phyloP scores from a whole-genome alignment of 2,797 vertebrate species.

The Artibeus lituratus region DNA sequence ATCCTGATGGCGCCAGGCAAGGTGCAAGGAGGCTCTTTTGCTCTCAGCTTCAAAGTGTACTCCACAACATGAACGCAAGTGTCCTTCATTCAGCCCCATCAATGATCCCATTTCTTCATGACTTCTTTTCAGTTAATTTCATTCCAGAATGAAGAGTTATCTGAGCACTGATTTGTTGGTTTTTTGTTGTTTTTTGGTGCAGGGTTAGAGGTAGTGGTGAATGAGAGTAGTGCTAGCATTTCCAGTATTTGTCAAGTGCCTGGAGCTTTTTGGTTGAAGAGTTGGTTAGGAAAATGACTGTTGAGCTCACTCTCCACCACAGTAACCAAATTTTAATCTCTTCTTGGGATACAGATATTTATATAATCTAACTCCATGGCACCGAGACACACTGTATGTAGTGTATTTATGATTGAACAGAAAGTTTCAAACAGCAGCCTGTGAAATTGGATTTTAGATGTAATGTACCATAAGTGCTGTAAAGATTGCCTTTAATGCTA shows the following conservation, averaged over 20 bases:
- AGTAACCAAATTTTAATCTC: conserved; percentile 79
- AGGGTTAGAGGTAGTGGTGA: neutral
- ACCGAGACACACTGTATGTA: conserved; percentile 81
- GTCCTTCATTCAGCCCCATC: neutral
- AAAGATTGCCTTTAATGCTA: conserved; percentile 87
- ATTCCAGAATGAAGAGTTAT: conserved; percentile 64
- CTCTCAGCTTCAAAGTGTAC: conserved; percentile 41
- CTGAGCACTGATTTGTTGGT: conserved; percentile 66
- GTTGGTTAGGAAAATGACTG: conserved; percentile 81
- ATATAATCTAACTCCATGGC: conserved; percentile 83
- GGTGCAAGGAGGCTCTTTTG: neutral
- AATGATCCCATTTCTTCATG: conserved; percentile 53
- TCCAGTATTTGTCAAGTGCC: conserved; percentile 78
- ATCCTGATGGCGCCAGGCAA: neutral
- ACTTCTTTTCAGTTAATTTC: conserved; percentile 72
- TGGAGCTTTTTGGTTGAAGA: conserved; percentile 77
- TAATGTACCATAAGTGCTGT: conserved; percentile 89
- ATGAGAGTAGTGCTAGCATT: conserved; percentile 55
- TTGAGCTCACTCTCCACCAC: conserved; percentile 80
- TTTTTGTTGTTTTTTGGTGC: neutral
- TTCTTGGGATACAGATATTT: conserved; percentile 81
- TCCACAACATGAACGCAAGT: neutral
- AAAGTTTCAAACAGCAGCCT: conserved; percentile 88
- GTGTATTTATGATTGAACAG: conserved; percentile 87
- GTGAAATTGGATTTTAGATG: conserved; percentile 89